phyloP scores from a whole-genome alignment of 2,113 vertebrate genomes.

The Condylura cristata region DNA sequence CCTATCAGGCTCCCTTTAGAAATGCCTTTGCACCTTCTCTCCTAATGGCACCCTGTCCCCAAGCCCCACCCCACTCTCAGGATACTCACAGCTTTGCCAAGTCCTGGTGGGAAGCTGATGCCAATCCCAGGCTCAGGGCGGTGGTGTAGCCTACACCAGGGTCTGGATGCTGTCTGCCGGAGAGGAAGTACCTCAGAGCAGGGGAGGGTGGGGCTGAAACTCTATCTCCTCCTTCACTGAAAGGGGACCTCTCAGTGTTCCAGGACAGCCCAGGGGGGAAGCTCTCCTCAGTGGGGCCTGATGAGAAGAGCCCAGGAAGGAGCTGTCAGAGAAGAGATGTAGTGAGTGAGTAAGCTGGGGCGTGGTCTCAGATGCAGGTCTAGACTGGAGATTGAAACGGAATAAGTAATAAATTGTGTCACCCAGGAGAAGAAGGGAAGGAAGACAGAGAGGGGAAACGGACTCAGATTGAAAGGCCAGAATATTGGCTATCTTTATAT shows the following conservation, averaged over 20 bases:
- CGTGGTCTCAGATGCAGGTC: slow-evolving; percentile 49
- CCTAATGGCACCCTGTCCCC: no score
- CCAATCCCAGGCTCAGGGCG: neutral
- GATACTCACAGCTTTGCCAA: slow-evolving; percentile 39
- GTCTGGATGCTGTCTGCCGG: slow-evolving; percentile 45
- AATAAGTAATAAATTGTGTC: neutral
- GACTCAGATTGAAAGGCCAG: neutral
- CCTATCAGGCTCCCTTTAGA: neutral
- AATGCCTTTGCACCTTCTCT: slow-evolving; percentile 1
- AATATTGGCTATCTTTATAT: neutral
- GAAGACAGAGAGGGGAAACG: neutral
- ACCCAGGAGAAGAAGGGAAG: neutral
- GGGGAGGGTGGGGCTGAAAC: slow-evolving; percentile 57
- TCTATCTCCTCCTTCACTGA: neutral
- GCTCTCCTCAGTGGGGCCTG: neutral
- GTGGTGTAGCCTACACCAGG: neutral
- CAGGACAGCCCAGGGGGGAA: neutral
- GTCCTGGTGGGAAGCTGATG: neutral
- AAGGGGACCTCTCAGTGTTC: neutral
- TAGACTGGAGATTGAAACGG: slow-evolving; percentile 46
- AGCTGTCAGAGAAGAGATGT: neutral
- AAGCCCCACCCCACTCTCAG: neutral
- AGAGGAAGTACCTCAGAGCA: slow-evolving; percentile 71
- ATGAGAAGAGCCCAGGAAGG: neutral
- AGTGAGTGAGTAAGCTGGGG: slow-evolving; percentile 30